Evolutionary conservation across 2,888 invertebrate species (phyloP).

Genomic region (Branchellion lobata): DNA sequence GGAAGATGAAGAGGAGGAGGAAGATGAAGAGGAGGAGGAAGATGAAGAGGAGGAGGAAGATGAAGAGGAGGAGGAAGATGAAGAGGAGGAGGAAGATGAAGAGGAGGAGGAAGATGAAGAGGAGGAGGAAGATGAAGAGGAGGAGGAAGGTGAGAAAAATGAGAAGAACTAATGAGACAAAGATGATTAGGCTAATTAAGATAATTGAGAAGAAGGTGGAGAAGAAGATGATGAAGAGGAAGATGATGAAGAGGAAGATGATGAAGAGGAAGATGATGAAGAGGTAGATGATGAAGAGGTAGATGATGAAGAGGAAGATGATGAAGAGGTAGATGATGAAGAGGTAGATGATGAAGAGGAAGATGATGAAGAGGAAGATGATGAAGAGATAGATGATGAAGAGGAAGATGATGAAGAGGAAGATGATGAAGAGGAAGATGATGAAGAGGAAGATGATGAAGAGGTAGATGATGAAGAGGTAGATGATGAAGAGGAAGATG

Average conservation of each 20-base stretch:
- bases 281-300: background rate
- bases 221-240: background rate
- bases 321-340: constrained; percentile 10
- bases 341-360: constrained; percentile 16
- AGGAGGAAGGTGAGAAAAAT: background rate
- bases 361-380: constrained; percentile 18
- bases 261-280: background rate
- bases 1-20: constrained; percentile 33
- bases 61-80: constrained; percentile 25
- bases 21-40: constrained; percentile 45
- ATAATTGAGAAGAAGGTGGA: background rate
- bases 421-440: too few relatives aligned
- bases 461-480: constrained; percentile 2
- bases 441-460: background rate
- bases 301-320: background rate
- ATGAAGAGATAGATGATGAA: background rate
- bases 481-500: background rate
- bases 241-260: background rate
- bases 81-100: constrained; percentile 44
- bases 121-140: too few relatives aligned
- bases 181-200: background rate
- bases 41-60: constrained; percentile 20
- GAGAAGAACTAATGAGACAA: background rate
- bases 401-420: background rate
- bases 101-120: constrained; percentile 37